Evolutionary conservation across 2,888 invertebrate species (phyloP).

Genomic region (Cistogaster globosa): DNA sequence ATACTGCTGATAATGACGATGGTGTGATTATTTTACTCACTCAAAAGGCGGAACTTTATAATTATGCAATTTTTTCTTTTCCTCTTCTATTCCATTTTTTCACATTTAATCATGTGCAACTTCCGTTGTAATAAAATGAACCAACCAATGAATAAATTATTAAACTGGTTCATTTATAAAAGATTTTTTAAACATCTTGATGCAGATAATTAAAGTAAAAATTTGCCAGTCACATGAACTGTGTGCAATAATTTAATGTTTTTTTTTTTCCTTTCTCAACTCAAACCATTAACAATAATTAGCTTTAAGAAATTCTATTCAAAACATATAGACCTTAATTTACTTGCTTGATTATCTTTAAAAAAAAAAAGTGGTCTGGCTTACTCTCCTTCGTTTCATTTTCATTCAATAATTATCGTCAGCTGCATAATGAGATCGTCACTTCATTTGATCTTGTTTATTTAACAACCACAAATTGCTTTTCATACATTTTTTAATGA

Average conservation of each 20-base stretch:
- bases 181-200: slow-evolving; percentile 19
- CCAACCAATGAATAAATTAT: slow-evolving; percentile 16
- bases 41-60: slow-evolving; percentile 44
- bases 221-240: slow-evolving; percentile 15
- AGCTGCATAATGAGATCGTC: slow-evolving; percentile 12
- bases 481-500: slow-evolving; percentile 43
- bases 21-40: slow-evolving; percentile 32
- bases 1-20: background rate
- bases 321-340: background rate
- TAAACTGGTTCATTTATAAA: background rate
- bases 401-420: slow-evolving; percentile 37
- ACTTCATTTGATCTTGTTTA: slow-evolving; percentile 38
- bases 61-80: slow-evolving; percentile 17
- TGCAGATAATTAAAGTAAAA: slow-evolving; percentile 4
- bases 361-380: background rate
- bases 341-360: background rate
- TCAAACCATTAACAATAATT: slow-evolving; percentile 23
- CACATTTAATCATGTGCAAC: slow-evolving; percentile 20
- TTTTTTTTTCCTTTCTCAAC: background rate
- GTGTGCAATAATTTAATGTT: background rate
- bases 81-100: background rate
- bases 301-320: background rate
- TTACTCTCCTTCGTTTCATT: background rate
- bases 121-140: slow-evolving; percentile 49
- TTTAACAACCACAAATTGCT: slow-evolving; percentile 60